Evolutionary conservation across 2,888 invertebrate species (phyloP).

Genomic region (Tortricodes alternella): DNA sequence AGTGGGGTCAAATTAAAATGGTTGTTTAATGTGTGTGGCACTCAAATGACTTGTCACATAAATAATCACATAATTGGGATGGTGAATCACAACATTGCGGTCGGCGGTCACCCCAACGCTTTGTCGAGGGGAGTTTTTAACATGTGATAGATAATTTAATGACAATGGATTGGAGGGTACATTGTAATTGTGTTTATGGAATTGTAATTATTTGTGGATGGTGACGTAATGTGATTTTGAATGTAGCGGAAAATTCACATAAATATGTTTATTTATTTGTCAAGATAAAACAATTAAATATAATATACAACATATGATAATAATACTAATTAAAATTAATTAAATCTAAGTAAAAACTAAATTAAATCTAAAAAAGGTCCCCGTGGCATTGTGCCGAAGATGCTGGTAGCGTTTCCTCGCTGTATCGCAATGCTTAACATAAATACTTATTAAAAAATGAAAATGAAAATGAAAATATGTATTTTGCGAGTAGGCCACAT

Average conservation of each 20-base stretch:
- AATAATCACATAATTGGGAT: slow-evolving; percentile 77
- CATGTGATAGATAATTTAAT: slow-evolving; percentile 32
- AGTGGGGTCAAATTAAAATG: slow-evolving; percentile 39
- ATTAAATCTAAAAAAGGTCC: too few species aligned
- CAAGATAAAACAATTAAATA: too few species aligned
- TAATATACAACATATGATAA: too few species aligned
- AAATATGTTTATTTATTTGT: too few species aligned
- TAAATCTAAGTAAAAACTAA: too few species aligned
- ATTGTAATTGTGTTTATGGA: slow-evolving; percentile 16
- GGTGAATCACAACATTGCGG: slow-evolving; percentile 62
- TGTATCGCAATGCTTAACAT: too few species aligned
- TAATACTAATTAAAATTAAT: too few species aligned
- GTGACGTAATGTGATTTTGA: background rate
- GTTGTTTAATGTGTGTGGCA: slow-evolving; percentile 44
- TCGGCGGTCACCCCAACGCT: slow-evolving; percentile 33
- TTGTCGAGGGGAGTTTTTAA: slow-evolving; percentile 31
- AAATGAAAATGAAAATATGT: too few species aligned
- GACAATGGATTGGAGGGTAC: slow-evolving; percentile 23
- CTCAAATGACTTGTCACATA: slow-evolving; percentile 63
- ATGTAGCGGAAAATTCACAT: background rate
- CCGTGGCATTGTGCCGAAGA: too few species aligned
- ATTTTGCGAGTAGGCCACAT: too few species aligned
- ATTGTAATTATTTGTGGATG: background rate
- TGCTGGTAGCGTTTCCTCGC: too few species aligned
- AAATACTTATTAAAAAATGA: too few species aligned